Percentiles rank a stretch among this genome's conserved stretches.
Conservation (phyloP, 1,140 invertebrate species). For the Pseudomyrmex flavicornis region DNA sequence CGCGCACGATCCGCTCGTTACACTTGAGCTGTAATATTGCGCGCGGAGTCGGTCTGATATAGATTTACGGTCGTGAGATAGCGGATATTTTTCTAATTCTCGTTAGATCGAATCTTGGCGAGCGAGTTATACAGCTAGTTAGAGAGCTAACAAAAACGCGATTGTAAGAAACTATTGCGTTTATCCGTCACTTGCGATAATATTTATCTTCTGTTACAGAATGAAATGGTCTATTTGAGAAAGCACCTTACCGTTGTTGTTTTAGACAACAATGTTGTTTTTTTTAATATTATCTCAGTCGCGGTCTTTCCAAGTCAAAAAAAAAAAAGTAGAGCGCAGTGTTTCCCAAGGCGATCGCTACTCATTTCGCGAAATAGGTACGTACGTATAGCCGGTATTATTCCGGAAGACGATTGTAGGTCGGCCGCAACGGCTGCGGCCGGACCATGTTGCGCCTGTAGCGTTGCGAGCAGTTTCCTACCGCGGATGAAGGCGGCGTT, state of each 20-base stretch:
- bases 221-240: too few relatives aligned
- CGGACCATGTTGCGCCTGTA: conserved; percentile 24
- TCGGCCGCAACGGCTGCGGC: conserved; percentile 49
- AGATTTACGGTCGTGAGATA: background rate
- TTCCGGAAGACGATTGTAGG: conserved; percentile 57
- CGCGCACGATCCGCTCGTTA: conserved; percentile 45
- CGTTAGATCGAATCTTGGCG: background rate
- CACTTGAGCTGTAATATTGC: conserved; percentile 10
- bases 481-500: conserved; percentile 60
- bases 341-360: background rate
- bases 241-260: background rate
- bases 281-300: background rate
- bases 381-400: conserved; percentile 21
- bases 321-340: background rate
- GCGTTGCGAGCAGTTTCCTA: conserved; percentile 58
- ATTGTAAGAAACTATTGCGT: background rate
- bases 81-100: conserved; percentile 9
- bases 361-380: conserved; percentile 12
- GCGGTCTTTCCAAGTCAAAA: background rate
- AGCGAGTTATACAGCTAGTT: background rate
- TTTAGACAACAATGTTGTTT: background rate
- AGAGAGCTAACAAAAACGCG: background rate
- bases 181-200: too few relatives aligned
- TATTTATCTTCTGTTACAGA: too few relatives aligned
- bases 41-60: background rate